These are phyloP conservation scores for Hypanus sabinus DNA, from an alignment of 2,113 vertebrate genomes.

Conservation along the genomic window DNA sequence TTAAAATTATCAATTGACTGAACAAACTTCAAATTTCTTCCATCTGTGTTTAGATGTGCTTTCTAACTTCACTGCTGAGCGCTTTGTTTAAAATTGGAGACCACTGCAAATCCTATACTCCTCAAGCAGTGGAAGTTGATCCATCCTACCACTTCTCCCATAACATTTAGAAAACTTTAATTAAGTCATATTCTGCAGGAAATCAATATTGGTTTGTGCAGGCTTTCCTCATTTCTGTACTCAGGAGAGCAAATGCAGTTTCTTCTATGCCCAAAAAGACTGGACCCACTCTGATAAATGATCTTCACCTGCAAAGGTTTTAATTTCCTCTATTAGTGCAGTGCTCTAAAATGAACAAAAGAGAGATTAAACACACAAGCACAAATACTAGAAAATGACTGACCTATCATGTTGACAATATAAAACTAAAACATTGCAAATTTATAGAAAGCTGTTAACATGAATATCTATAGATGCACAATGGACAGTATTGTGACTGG, in stretches of 20 bases:
- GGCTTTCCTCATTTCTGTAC: neutral
- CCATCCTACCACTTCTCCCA: neutral
- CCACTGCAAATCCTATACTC: too few species aligned
- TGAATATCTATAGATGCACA: too few species aligned
- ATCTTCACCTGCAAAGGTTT: neutral
- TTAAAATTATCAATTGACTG: too few species aligned
- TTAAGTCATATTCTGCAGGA: neutral
- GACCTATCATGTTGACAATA: neutral
- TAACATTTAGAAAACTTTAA: neutral
- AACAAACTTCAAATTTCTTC: too few species aligned
- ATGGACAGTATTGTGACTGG: too few species aligned
- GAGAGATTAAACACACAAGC: neutral
- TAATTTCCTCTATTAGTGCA: neutral
- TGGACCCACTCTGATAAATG: neutral
- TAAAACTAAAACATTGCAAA: too few species aligned
- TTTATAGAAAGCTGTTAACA: too few species aligned
- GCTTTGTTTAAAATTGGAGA: too few species aligned
- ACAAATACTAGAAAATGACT: neutral
- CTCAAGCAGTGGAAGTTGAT: too few species aligned
- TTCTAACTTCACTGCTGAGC: too few species aligned
- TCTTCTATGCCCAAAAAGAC: neutral
- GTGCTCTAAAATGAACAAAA: neutral
- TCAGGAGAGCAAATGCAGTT: neutral
- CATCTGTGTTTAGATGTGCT: too few species aligned
- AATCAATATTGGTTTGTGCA: too few species aligned